A percentile compares a stretch with the other conserved stretches of the same genome.
phyloP scores from a whole-genome alignment of 64 coral and sea anemone genomes.

The Stichodactyla helianthus region DNA sequence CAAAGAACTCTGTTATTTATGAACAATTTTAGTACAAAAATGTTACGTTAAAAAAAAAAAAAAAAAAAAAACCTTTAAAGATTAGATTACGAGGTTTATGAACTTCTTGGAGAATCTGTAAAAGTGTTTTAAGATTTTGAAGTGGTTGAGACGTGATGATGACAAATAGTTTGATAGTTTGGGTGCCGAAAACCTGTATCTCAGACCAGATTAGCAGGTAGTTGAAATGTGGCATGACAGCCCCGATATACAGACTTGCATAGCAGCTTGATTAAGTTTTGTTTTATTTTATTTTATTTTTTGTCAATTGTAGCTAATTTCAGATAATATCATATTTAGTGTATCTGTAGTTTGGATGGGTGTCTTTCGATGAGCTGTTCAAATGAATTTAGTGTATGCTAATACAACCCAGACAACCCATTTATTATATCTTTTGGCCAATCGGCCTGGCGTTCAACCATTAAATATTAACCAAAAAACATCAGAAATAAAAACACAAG shows the following conservation, averaged over 20 bases:
- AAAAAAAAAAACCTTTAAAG: no score
- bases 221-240: not conserved
- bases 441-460: not conserved
- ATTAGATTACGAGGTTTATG: no score
- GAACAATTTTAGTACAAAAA: no score
- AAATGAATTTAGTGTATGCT: constrained; percentile 1
- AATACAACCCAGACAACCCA: not conserved
- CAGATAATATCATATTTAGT: not conserved
- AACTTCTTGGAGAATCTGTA: no score
- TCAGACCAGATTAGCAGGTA: constrained; percentile 18
- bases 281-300: no score
- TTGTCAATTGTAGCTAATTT: no score
- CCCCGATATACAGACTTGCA: not conserved
- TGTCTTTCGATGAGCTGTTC: not conserved
- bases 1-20: no score
- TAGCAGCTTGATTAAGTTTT: not conserved
- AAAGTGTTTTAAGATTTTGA: not conserved
- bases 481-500: constrained; percentile 22
- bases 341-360: not conserved
- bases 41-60: no score
- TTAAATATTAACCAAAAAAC: constrained; percentile 17
- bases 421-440: not conserved
- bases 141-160: not conserved
- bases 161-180: not conserved
- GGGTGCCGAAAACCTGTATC: not conserved